Evolutionary conservation across 2,888 invertebrate species (phyloP), one percentile per base, ranked within the genome.

Genomic region (Orchesella flavescens): DNA sequence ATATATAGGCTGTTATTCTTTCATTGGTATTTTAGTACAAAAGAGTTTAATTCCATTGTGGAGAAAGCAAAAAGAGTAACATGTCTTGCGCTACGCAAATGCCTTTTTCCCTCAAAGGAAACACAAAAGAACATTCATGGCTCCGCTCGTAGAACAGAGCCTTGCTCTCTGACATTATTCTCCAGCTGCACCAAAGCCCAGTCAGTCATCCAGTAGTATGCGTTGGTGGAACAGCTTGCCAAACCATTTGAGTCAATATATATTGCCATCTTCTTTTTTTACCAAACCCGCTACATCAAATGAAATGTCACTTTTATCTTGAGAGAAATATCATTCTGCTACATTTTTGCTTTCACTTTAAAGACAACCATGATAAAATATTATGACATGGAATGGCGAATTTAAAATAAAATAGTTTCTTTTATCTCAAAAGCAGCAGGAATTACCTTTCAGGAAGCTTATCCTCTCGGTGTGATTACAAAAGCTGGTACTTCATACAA

Each of bases 121-220:
- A 63, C 15, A 24, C 13, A 34, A 15, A 24, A 63, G 34, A 63
- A 23, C 34, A 59, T n/a, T 59, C 59, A 59, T 21, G 34, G 17
- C 17, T 12, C 17, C 3, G 34, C 24, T 63, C 17, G 4, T 15
- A 12, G 9, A 23, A 23, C 61, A 23, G 44, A 43, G 34, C 46
- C 46, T 74, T 59, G 61, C 59, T 73, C 74, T 43, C 74, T 74
- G 63, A 59, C 74, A 74, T 74, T 74, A 63, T 74, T 74, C 74
- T 74, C 74, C 73, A 73, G 74, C 74, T 74, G 74, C 49, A 74
- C 63, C 46, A 74, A 21, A 74, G 59, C 63, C 49, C 61, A 73
- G 17, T 46, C 61, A 55, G 23, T 21, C 63, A 63, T 19, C 21
- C 24, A 23, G 34, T 15, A 15, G n/a, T 49, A n/a, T 66, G 44